Percentiles rank a stretch among this genome's conserved stretches.
These are phyloP conservation scores for Ptilorrhoa leucosticta DNA, from an alignment of 2,113 vertebrate species.

Conservation along the genomic window DNA sequence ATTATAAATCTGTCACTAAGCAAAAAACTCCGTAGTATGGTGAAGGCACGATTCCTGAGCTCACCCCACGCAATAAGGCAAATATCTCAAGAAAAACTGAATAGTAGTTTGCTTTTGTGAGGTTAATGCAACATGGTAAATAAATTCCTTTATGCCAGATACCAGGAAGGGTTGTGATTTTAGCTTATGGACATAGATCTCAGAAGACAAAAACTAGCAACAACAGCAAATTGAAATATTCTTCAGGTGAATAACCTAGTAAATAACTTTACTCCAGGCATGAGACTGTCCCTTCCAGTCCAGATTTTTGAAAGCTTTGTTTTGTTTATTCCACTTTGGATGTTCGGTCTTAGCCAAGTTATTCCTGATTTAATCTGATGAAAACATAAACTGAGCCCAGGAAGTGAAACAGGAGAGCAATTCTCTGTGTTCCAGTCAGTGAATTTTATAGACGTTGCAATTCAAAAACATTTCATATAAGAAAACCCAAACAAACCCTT, in stretches of 20 bases:
- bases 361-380: not conserved
- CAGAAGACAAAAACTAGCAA: not conserved
- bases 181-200: not conserved
- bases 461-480: not conserved
- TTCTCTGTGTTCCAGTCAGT: not conserved
- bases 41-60: not conserved
- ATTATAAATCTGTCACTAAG: conserved; percentile 13
- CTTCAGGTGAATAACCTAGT: not conserved
- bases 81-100: not conserved
- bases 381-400: not conserved
- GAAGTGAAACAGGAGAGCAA: not conserved
- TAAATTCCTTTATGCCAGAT: not conserved
- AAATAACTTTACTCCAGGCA: not conserved
- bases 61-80: not conserved
- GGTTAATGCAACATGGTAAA: not conserved
- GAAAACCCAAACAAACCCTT: not conserved
- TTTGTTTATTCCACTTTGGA: not conserved
- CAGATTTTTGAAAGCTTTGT: not conserved
- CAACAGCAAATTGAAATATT: not conserved
- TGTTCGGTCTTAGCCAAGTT: not conserved
- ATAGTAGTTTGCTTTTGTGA: not conserved
- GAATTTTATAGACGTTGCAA: not conserved
- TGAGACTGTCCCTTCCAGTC: not conserved
- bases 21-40: not conserved
- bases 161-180: not conserved